Percentiles rank a stretch among this genome's conserved stretches.
Conservation (phyloP, 2,888 invertebrate genomes). For the Gasteruption jaculator region DNA sequence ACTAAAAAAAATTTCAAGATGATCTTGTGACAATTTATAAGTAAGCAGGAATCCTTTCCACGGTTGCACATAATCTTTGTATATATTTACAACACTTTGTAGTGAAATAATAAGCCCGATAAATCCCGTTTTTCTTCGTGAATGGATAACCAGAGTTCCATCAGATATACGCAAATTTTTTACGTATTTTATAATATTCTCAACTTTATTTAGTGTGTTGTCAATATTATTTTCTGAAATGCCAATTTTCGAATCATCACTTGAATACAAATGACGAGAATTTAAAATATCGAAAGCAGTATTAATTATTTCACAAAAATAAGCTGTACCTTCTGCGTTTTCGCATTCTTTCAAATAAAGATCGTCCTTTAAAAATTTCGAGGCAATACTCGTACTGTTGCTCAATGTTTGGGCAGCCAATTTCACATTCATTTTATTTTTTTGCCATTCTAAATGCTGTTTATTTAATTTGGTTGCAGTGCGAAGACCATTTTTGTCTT, state of each 20-base stretch:
- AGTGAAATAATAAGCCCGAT: slow-evolving; percentile 22
- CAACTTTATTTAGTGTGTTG: slow-evolving; percentile 9
- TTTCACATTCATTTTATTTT: too few relatives aligned
- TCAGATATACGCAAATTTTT: slow-evolving; percentile 10
- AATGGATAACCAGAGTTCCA: slow-evolving; percentile 12
- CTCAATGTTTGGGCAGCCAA: slow-evolving; percentile 30
- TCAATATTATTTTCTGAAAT: slow-evolving; percentile 13
- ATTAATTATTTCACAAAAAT: slow-evolving; percentile 25
- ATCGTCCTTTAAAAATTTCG: slow-evolving; percentile 18
- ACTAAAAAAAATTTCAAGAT: slow-evolving; percentile 24
- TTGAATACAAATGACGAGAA: slow-evolving; percentile 19
- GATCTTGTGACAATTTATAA: slow-evolving; percentile 24
- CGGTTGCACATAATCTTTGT: slow-evolving; percentile 12
- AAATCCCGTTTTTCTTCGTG: slow-evolving; percentile 24
- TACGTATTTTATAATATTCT: slow-evolving; percentile 17
- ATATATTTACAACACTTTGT: slow-evolving; percentile 18
- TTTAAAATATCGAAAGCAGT: slow-evolving; percentile 33
- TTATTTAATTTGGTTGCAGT: slow-evolving; percentile 10
- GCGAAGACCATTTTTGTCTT: slow-evolving; percentile 12
- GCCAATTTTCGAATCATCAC: slow-evolving; percentile 14
- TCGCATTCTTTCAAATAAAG: slow-evolving; percentile 17
- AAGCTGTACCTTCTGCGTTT: slow-evolving; percentile 20
- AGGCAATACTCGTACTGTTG: slow-evolving; percentile 24
- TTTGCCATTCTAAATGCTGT: slow-evolving; percentile 17
- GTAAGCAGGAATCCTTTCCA: slow-evolving; percentile 15